phyloP scores from a whole-genome alignment of 2,797 vertebrate genomes.

The Tympanoctomys barrerae region DNA sequence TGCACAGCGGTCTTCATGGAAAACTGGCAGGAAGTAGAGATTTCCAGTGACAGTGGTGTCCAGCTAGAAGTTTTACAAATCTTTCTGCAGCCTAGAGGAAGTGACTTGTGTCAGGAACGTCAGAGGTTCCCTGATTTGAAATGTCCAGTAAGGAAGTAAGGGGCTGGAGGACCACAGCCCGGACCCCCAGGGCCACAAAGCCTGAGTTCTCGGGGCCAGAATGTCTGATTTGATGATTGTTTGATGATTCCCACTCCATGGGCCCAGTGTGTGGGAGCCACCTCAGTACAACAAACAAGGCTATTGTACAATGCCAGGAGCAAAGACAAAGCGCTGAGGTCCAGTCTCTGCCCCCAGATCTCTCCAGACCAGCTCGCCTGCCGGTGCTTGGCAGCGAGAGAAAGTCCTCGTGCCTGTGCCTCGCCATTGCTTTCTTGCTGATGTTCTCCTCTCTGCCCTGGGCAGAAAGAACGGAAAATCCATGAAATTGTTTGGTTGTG shows the following conservation, averaged over 20 bases:
- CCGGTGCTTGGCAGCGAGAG: neutral
- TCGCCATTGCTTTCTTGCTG: slow-evolving; percentile 64
- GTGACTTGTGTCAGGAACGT: neutral
- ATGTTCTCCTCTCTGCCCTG: neutral
- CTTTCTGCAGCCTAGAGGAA: neutral
- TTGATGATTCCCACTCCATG: neutral
- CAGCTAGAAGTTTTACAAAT: neutral
- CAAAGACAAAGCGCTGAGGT: neutral
- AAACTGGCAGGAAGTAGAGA: neutral
- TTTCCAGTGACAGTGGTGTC: neutral
- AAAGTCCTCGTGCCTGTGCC: neutral
- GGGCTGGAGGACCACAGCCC: neutral
- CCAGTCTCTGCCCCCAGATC: neutral
- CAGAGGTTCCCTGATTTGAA: neutral
- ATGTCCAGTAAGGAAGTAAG: neutral
- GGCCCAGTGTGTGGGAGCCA: neutral
- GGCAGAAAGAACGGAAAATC: neutral
- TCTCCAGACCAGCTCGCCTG: neutral
- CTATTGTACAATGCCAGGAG: neutral
- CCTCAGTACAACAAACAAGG: neutral
- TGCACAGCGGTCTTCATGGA: neutral
- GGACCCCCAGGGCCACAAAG: neutral
- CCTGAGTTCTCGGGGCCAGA: neutral
- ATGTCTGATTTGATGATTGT: neutral
- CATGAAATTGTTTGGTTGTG: neutral